Conservation (phyloP, 2,113 vertebrate genomes). For the Ceratotherium simum region DNA sequence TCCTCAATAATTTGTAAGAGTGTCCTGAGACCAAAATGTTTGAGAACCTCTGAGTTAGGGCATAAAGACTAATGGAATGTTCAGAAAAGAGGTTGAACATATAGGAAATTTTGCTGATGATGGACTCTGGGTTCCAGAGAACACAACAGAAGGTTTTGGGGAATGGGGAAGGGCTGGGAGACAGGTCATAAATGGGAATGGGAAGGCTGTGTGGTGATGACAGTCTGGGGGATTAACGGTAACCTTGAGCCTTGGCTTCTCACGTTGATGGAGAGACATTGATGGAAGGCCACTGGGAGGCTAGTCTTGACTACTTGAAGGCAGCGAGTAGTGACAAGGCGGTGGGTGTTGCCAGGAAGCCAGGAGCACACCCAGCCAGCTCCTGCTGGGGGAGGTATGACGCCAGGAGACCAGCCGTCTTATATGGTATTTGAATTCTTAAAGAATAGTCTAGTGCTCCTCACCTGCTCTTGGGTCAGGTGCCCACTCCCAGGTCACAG, state of each 20-base stretch:
- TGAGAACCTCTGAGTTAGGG: neutral
- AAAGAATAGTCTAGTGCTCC: neutral
- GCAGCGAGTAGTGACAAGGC: neutral
- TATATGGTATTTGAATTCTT: neutral
- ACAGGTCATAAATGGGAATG: neutral
- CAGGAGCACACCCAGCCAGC: accelerated
- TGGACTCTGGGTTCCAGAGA: neutral
- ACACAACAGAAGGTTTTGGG: neutral
- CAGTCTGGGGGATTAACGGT: neutral
- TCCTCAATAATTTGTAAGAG: neutral
- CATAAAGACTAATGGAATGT: neutral
- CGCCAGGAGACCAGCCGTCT: neutral
- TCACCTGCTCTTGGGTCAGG: neutral
- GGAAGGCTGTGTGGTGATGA: neutral
- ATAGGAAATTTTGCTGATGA: neutral
- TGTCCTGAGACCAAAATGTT: neutral
- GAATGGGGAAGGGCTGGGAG: neutral
- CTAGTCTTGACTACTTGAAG: neutral
- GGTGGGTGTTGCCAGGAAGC: neutral
- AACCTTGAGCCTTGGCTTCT: neutral
- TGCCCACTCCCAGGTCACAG: neutral
- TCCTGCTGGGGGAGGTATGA: neutral
- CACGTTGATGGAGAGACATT: neutral
- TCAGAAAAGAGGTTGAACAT: neutral
- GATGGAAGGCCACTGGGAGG: neutral